Conservation (phyloP, 2,113 vertebrate genomes). For the Megaptera novaeangliae region DNA sequence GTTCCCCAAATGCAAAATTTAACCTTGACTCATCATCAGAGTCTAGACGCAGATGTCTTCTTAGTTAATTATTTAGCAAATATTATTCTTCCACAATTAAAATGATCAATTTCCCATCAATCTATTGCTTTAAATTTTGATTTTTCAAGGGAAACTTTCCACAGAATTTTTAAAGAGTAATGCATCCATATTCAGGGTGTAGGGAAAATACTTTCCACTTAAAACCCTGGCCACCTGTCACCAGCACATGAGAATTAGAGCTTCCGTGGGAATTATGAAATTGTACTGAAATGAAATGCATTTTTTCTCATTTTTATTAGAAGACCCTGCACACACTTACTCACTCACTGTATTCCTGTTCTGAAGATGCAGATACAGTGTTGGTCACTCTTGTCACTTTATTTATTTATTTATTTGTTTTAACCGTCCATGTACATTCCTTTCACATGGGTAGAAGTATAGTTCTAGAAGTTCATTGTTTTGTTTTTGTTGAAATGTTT, state of each 20-base stretch:
- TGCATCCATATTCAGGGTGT: not conserved
- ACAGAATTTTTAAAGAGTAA: conserved; percentile 1
- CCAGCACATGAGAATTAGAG: conserved; percentile 44
- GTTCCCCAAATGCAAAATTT: not conserved
- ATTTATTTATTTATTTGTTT: conserved; percentile 80
- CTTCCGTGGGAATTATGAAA: not conserved
- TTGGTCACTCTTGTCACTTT: conserved; percentile 82
- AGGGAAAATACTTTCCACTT: conserved; percentile 44
- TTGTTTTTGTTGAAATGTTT: conserved; percentile 80
- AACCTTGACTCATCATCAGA: not conserved
- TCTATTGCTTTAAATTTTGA: conserved; percentile 53
- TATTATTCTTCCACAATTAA: conserved; percentile 59
- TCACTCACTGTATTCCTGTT: conserved; percentile 71
- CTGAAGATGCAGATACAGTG: conserved; percentile 65
- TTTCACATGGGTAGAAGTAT: conserved; percentile 77
- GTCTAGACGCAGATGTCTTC: not conserved
- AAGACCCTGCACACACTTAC: conserved; percentile 41
- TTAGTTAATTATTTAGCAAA: conserved; percentile 7
- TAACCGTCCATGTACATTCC: conserved; percentile 85
- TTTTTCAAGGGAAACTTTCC: conserved; percentile 56
- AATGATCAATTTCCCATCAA: not conserved
- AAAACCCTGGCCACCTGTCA: conserved; percentile 55
- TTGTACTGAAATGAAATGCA: conserved; percentile 2
- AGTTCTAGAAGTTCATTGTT: conserved; percentile 77
- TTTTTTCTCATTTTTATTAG: conserved; percentile 33